phyloP scores from a whole-genome alignment of 2,888 invertebrate species.

The Quadriops clusia region DNA sequence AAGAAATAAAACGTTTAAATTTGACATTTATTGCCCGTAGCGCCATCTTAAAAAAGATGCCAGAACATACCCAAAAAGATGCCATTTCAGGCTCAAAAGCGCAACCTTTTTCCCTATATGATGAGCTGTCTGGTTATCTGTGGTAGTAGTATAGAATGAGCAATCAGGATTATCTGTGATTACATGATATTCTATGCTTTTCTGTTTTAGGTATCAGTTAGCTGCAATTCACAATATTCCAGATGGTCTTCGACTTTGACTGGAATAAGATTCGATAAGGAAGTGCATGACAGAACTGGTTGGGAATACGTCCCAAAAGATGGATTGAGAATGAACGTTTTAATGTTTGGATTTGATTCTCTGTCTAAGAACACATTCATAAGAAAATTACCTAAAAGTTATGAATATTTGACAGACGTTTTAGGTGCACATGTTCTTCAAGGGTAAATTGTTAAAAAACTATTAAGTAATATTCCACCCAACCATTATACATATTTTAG shows the following conservation, averaged over 20 bases:
- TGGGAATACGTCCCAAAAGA: conserved; percentile 40
- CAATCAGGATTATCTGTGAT: not conserved
- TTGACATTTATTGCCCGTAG: too few species aligned
- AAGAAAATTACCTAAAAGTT: conserved; percentile 64
- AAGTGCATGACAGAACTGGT: conserved; percentile 32
- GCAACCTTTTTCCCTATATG: too few species aligned
- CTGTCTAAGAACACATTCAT: conserved; percentile 72
- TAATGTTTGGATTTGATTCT: conserved; percentile 85
- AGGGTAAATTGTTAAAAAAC: conserved; percentile 39
- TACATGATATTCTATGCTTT: conserved; percentile 2
- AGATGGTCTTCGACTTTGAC: conserved; percentile 58
- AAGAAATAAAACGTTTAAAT: too few species aligned
- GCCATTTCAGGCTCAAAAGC: too few species aligned
- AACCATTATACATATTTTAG: conserved; percentile 20
- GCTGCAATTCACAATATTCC: conserved; percentile 43
- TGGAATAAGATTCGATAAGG: conserved; percentile 43
- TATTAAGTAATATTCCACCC: not conserved
- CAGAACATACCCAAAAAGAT: too few species aligned
- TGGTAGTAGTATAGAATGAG: too few species aligned
- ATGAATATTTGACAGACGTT: conserved; percentile 51
- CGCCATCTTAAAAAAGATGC: too few species aligned
- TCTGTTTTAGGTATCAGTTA: conserved; percentile 47
- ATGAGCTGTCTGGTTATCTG: too few species aligned
- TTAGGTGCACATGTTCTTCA: conserved; percentile 53
- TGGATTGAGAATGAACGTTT: conserved; percentile 51